Conservation (phyloP, 2,888 invertebrate species). For the Tillus elongatus region DNA sequence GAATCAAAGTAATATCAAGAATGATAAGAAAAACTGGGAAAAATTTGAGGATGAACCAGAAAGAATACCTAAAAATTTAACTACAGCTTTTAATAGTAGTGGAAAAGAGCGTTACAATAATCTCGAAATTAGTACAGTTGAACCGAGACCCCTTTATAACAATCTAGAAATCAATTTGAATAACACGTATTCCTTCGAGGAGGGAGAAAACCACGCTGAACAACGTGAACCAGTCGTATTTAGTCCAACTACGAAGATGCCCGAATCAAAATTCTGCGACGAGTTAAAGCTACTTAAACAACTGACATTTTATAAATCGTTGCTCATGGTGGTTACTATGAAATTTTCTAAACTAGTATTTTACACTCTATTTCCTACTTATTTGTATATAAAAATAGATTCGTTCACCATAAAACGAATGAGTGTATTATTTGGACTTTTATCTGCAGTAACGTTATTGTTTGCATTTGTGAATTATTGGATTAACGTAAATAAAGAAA, state of each 20-base stretch:
- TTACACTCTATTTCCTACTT: slow-evolving; percentile 47
- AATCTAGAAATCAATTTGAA: slow-evolving; percentile 20
- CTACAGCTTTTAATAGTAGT: no score
- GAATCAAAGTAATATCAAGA: background rate
- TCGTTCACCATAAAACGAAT: slow-evolving; percentile 27
- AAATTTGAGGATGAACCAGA: slow-evolving; percentile 27
- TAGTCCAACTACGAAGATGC: slow-evolving; percentile 22
- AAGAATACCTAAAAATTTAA: slow-evolving; percentile 16
- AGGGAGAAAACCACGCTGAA: slow-evolving; percentile 19
- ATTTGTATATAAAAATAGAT: slow-evolving; percentile 38
- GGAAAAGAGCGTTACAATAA: slow-evolving; percentile 9
- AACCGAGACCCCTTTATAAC: background rate
- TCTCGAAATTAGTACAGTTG: slow-evolving; percentile 3
- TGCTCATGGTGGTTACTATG: slow-evolving; percentile 46
- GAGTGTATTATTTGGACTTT: slow-evolving; percentile 29
- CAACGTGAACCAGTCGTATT: slow-evolving; percentile 29
- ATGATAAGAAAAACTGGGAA: slow-evolving; percentile 25
- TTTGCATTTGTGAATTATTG: slow-evolving; percentile 30
- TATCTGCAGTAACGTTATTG: slow-evolving; percentile 28
- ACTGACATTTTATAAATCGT: slow-evolving; percentile 47
- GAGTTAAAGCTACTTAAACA: slow-evolving; percentile 25
- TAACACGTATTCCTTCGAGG: slow-evolving; percentile 36
- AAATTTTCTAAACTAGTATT: slow-evolving; percentile 48
- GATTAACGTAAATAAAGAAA: slow-evolving; percentile 30
- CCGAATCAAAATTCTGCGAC: background rate